phyloP scores from a whole-genome alignment of 2,888 invertebrate genomes.

The Trissoscelio sp. region DNA sequence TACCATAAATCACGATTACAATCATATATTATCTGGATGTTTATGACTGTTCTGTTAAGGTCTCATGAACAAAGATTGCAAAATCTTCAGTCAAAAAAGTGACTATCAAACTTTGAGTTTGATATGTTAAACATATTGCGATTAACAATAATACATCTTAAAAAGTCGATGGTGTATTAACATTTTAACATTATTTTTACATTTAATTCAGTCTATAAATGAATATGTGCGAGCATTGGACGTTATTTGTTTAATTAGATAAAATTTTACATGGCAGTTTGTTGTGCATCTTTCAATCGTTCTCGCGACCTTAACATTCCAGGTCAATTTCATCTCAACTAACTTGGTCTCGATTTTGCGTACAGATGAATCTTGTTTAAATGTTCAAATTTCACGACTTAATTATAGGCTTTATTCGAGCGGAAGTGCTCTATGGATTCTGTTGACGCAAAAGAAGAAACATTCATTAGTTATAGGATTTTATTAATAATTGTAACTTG shows the following conservation, averaged over 20 bases:
- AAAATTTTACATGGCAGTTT: slow-evolving; percentile 35
- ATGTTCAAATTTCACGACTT: background rate
- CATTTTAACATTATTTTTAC: too few species aligned
- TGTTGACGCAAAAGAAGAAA: background rate
- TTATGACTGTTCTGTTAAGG: slow-evolving; percentile 2
- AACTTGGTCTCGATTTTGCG: slow-evolving; percentile 6
- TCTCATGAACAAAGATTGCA: background rate
- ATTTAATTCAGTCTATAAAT: slow-evolving; percentile 30
- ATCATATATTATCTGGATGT: background rate
- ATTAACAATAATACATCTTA: background rate
- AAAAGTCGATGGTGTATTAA: background rate
- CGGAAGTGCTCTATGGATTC: background rate
- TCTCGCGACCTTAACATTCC: slow-evolving; percentile 35
- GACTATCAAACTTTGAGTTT: slow-evolving; percentile 26
- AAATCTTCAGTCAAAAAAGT: background rate
- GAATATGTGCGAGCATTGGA: slow-evolving; percentile 23
- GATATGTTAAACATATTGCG: background rate
- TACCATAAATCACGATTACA: background rate
- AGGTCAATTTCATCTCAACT: slow-evolving; percentile 19
- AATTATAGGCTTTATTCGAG: background rate
- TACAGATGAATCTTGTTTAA: background rate
- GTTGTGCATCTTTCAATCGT: slow-evolving; percentile 10
- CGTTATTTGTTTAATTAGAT: slow-evolving; percentile 45
- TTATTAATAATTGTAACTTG: background rate
- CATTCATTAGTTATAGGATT: background rate